A percentile compares a stretch with the other conserved stretches of the same genome.
These are phyloP conservation scores for Cantharis rustica DNA, from an alignment of 2,888 invertebrate species.

Conservation along the genomic window DNA sequence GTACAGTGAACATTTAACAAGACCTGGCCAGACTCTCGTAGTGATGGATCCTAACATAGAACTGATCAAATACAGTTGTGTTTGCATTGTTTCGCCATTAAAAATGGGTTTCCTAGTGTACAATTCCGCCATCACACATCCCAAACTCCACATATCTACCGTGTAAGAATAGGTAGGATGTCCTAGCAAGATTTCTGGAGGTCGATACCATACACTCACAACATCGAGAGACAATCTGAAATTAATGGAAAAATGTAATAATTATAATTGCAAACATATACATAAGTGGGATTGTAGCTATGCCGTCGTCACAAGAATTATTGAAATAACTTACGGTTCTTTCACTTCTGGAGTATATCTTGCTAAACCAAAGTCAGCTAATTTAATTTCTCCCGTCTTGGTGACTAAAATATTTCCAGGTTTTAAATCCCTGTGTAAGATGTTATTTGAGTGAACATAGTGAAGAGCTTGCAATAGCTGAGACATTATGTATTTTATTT, in stretches of 20 bases:
- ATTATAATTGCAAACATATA: not conserved
- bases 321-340: not conserved
- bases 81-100: conserved; percentile 94
- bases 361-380: not conserved
- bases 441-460: not conserved
- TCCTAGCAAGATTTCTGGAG: conserved; percentile 92
- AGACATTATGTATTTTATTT: not conserved
- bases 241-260: not conserved
- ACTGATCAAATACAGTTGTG: conserved; percentile 66
- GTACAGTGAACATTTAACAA: not conserved
- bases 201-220: conserved; percentile 98
- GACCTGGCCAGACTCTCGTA: not conserved
- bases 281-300: too few species aligned
- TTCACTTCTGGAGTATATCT: not conserved
- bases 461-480: not conserved
- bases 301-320: too few species aligned
- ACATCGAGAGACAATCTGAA: conserved; percentile 78
- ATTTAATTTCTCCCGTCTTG: not conserved
- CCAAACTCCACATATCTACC: conserved; percentile 96
- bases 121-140: conserved; percentile 97
- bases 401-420: not conserved
- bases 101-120: conserved; percentile 94
- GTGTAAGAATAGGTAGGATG: conserved; percentile 93
- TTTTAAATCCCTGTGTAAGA: not conserved
- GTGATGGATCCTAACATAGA: not conserved